phyloP scores from a whole-genome alignment of 23 tunicate genomes.

The Corella eumyota region DNA sequence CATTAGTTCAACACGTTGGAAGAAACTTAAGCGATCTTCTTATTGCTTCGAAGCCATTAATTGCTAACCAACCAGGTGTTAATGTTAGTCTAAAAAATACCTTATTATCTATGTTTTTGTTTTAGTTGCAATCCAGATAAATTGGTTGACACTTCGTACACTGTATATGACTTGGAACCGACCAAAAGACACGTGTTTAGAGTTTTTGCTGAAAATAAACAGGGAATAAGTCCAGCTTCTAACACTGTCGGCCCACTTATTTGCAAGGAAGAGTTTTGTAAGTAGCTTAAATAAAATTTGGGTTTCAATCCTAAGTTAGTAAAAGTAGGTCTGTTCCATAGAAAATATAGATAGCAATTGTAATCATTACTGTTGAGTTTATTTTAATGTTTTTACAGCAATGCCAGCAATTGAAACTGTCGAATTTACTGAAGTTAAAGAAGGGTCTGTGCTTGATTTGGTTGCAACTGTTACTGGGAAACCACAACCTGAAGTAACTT shows the following conservation, averaged over 20 bases:
- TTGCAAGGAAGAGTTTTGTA: constrained; percentile 68
- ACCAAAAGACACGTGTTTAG: constrained; percentile 53
- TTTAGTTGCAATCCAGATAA: constrained; percentile 68
- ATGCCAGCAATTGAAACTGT: constrained; percentile 79
- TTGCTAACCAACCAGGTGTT: too few relatives aligned
- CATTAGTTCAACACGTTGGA: too few relatives aligned
- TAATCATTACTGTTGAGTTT: too few relatives aligned
- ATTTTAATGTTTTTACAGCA: too few relatives aligned
- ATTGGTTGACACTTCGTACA: constrained; percentile 39
- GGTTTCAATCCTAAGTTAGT: neutral
- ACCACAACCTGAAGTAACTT: constrained; percentile 64
- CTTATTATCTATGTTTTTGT: too few relatives aligned
- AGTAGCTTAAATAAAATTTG: neutral
- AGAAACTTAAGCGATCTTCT: too few relatives aligned
- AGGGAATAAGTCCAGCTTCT: constrained; percentile 66
- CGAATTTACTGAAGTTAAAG: constrained; percentile 89
- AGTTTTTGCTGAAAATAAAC: constrained; percentile 73
- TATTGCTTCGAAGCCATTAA: too few relatives aligned
- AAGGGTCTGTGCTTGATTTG: constrained; percentile 47
- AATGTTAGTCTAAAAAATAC: too few relatives aligned
- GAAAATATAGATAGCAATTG: constrained; percentile 18
- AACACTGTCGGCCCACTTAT: constrained; percentile 66
- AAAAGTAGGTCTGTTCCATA: neutral
- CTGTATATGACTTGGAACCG: constrained; percentile 31
- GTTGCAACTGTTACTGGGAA: constrained; percentile 81